Evolutionary conservation across 30 jellyfish, hydroid and myxozoan genomes (phyloP).

Genomic region (Aurelia sp.): DNA sequence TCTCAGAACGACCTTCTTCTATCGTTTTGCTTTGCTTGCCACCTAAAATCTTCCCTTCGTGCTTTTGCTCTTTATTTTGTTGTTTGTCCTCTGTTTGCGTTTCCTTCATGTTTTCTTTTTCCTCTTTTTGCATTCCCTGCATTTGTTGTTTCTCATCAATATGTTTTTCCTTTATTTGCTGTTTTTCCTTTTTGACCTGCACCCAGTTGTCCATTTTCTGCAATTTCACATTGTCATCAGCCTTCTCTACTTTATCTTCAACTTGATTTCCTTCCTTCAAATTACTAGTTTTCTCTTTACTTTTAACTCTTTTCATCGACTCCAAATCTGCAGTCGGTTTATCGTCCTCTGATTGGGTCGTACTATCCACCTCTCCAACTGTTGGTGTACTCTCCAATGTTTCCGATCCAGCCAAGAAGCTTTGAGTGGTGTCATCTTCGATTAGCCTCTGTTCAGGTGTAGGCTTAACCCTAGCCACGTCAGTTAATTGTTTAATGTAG

Average conservation of each 20-base stretch:
- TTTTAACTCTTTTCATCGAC: too few relatives aligned
- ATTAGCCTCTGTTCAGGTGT: neutral
- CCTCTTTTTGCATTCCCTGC: neutral
- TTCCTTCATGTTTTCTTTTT: neutral
- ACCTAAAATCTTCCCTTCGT: too few relatives aligned
- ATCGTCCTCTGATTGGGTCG: too few relatives aligned
- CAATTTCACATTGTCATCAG: neutral
- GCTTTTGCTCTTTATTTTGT: too few relatives aligned
- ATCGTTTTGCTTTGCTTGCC: too few relatives aligned
- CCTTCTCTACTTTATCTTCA: neutral
- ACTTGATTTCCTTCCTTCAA: neutral
- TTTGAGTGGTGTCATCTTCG: too few relatives aligned
- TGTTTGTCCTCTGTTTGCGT: neutral
- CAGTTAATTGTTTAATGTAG: conserved; percentile 43
- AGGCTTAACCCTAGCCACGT: conserved; percentile 44
- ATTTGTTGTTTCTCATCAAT: neutral
- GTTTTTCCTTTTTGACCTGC: neutral
- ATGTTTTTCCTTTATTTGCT: neutral
- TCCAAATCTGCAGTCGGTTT: too few relatives aligned
- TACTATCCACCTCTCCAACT: too few relatives aligned
- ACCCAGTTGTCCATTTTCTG: neutral
- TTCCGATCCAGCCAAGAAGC: too few relatives aligned
- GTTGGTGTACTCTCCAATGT: too few relatives aligned
- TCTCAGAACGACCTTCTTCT: neutral
- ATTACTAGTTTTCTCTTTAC: too few relatives aligned